Base-by-base conservation (phyloP, 2,797 vertebrate genomes). In the Percopsis omiscomaycus region DNA sequence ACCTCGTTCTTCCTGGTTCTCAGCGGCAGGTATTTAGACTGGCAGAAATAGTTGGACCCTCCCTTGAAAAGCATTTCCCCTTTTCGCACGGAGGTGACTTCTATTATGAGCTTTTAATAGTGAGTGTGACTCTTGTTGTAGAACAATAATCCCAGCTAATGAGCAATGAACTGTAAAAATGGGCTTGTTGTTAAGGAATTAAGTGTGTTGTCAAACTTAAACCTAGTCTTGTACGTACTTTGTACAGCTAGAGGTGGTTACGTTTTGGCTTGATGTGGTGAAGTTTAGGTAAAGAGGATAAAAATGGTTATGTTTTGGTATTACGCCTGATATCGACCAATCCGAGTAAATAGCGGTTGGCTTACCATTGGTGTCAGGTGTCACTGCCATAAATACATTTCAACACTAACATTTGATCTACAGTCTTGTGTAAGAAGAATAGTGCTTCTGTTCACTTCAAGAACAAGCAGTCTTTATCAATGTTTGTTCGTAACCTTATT, bases 11-110 rank as follows among this genome's bases (percentile, higher is more conserved):
- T 90, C 88, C 89, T 91, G 83, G 75, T 89, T 89, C 87, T 88
- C 90, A 90, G 85, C 72, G 9, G 27, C 87, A 90, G 88, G 89
- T 90, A 84, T 91, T 91, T 89, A 58, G 76, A 84, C 87, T 89
- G 89, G 89, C 88, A 88, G 77, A 60, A 77, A 80, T 64, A 73
- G 55, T 48, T 55, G 80, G 84, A 80, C 76, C 83, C 86, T 84
- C 89, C 89, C 89, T 86, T 78, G 67, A 76, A 16, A 74, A 84
- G 84, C 73, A 88, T 89, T 89, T 88, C 86, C 86, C 74, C 78
- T 81, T 78, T 82, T 73, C 78, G 75, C 79, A 66, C 47, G 80
- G 77, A 64, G 75, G 80, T 77, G 84, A 78, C 77, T 84, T 81
- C 82, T 86, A 85, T 83, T 73, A 84, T 66, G 68, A 71, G 75